A percentile compares a stretch with the other conserved stretches of the same genome.
Conservation (phyloP, 2,113 vertebrate species). For the Thalassarche chlororhynchos region DNA sequence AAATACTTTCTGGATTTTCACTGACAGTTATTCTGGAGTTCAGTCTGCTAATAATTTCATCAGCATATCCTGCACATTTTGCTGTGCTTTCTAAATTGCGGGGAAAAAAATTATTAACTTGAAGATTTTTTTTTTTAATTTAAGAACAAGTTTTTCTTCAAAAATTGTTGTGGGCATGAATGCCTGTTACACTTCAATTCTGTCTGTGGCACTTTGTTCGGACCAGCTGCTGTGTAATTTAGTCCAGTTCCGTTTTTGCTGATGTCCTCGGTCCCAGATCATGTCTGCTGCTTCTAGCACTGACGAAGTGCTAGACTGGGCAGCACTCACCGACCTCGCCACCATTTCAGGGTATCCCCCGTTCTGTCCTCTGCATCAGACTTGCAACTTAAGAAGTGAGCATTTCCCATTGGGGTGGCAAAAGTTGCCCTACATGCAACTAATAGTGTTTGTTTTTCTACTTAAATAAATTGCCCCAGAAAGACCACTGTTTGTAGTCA, state of each 20-base stretch:
- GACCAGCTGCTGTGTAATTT: background rate
- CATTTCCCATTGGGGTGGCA: background rate
- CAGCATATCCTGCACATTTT: background rate
- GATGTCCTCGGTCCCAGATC: background rate
- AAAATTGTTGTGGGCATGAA: background rate
- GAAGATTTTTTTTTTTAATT: background rate
- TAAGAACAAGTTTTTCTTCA: rapidly evolving
- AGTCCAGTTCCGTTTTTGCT: background rate
- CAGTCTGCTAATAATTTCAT: background rate
- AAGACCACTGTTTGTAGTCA: background rate
- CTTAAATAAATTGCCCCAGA: background rate
- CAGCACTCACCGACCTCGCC: rapidly evolving
- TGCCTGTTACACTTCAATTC: background rate
- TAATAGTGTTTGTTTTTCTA: background rate
- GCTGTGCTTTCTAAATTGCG: background rate
- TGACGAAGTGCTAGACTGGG: background rate
- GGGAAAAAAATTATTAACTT: no score
- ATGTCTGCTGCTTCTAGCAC: background rate
- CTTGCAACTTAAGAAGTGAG: background rate
- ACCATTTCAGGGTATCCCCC: background rate
- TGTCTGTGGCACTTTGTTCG: background rate
- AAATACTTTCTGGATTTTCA: background rate
- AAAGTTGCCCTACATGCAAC: background rate
- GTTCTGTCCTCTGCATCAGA: background rate
- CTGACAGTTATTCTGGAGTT: background rate